Evolutionary conservation across 2,797 vertebrate genomes (phyloP).

Genomic region (Calcarius lapponicus): DNA sequence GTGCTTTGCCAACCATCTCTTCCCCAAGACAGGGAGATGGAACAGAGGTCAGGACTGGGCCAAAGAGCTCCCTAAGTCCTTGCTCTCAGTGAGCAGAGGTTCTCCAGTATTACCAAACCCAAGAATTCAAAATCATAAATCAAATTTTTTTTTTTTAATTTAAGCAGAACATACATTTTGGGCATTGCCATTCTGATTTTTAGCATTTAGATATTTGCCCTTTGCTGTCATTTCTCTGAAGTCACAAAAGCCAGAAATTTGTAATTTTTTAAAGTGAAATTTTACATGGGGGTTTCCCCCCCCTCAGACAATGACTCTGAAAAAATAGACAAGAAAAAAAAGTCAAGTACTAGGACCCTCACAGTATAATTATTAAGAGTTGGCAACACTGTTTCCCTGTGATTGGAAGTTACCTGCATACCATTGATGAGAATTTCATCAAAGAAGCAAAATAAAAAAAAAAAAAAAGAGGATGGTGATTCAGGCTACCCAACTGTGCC

Average conservation of each 20-base stretch:
- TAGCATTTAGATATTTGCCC: neutral
- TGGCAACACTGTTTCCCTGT: neutral
- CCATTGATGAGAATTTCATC: neutral
- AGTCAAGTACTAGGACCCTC: neutral
- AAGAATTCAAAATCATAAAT: neutral
- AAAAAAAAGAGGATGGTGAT: neutral
- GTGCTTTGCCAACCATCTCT: neutral
- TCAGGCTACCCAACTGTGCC: neutral
- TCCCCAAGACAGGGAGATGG: neutral
- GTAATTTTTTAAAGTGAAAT: neutral
- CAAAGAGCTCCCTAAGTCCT: neutral
- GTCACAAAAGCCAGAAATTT: neutral
- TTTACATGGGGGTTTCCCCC: neutral
- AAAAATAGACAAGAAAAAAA: neutral
- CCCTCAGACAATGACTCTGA: neutral
- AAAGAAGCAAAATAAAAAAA: slow-evolving; percentile 21
- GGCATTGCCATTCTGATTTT: neutral
- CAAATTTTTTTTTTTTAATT: neutral
- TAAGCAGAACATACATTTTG: neutral
- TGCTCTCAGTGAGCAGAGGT: neutral
- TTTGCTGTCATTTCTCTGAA: neutral
- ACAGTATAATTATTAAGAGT: neutral
- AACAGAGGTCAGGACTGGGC: neutral
- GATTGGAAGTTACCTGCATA: neutral
- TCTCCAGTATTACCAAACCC: neutral